Conservation (phyloP, 2,888 invertebrate species). For the Fragum whitleyi region DNA sequence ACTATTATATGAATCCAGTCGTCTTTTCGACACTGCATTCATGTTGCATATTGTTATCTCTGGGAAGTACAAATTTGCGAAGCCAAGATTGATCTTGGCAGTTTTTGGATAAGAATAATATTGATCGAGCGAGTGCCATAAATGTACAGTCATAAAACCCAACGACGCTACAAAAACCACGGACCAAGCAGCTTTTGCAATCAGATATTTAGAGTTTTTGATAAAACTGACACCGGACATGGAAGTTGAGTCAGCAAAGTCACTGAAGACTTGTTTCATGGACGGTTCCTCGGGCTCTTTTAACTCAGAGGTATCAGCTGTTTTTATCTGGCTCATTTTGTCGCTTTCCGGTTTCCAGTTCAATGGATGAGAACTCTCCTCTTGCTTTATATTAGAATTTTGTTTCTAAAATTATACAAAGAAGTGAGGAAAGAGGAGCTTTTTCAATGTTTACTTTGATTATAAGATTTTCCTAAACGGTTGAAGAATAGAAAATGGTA, state of each 20-base stretch:
- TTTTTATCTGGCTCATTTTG: neutral
- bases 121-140: slow-evolving; percentile 59
- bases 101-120: slow-evolving; percentile 64
- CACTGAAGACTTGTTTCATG: neutral
- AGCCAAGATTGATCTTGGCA: slow-evolving; percentile 55
- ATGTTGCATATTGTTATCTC: slow-evolving; percentile 64
- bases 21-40: slow-evolving; percentile 43
- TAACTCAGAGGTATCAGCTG: neutral
- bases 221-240: slow-evolving; percentile 73
- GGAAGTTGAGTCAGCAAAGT: slow-evolving; percentile 71
- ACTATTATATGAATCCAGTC: slow-evolving; percentile 17
- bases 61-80: slow-evolving; percentile 51
- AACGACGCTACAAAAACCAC: slow-evolving; percentile 55
- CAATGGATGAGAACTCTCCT: too few species aligned
- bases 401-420: too few species aligned
- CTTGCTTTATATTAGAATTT: too few species aligned
- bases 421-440: too few species aligned
- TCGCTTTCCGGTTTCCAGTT: too few species aligned
- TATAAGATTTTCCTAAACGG: too few species aligned
- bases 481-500: too few species aligned
- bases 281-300: neutral
- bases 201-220: slow-evolving; percentile 52
- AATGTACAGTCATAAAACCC: slow-evolving; percentile 60
- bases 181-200: slow-evolving; percentile 64
- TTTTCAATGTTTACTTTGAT: too few species aligned